These are phyloP conservation scores for Cheilosia impressa DNA, from an alignment of 2,888 invertebrate genomes.

Conservation along the genomic window DNA sequence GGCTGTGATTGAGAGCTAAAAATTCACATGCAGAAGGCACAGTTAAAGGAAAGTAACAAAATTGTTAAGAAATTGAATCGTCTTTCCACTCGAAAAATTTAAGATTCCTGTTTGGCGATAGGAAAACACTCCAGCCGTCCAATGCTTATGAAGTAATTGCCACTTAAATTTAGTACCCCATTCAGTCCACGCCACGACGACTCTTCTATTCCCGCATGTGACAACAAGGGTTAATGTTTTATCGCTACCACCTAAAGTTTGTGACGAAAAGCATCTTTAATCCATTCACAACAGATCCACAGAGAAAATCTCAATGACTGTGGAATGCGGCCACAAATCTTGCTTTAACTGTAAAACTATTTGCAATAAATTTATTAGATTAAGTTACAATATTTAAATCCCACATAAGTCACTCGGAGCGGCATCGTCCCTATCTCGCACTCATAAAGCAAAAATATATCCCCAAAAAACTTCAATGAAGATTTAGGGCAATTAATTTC, in stretches of 20 bases:
- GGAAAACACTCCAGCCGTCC: too few species aligned
- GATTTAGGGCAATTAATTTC: slow-evolving; percentile 69
- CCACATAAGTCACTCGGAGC: slow-evolving; percentile 30
- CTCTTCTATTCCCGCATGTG: too few species aligned
- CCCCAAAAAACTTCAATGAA: slow-evolving; percentile 48
- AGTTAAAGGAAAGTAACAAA: too few species aligned
- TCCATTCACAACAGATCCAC: slow-evolving; percentile 1
- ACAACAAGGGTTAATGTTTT: too few species aligned
- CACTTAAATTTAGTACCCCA: too few species aligned
- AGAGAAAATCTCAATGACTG: slow-evolving; percentile 48
- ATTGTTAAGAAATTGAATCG: too few species aligned
- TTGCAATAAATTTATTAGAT: slow-evolving; percentile 72
- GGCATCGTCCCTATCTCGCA: slow-evolving; percentile 45
- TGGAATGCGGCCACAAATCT: slow-evolving; percentile 51
- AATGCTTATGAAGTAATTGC: too few species aligned
- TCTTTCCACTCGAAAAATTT: too few species aligned
- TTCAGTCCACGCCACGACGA: too few species aligned
- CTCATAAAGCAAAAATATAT: slow-evolving; percentile 33
- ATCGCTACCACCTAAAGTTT: not conserved
- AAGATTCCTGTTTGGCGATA: too few species aligned
- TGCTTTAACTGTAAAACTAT: slow-evolving; percentile 62
- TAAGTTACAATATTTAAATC: slow-evolving; percentile 48
- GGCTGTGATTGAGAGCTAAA: too few species aligned
- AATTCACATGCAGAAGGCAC: too few species aligned
- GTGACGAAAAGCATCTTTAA: not conserved